A percentile compares a stretch with the other conserved stretches of the same genome.
phyloP scores from a whole-genome alignment of 2,113 vertebrate genomes.

The Apteryx mantelli region DNA sequence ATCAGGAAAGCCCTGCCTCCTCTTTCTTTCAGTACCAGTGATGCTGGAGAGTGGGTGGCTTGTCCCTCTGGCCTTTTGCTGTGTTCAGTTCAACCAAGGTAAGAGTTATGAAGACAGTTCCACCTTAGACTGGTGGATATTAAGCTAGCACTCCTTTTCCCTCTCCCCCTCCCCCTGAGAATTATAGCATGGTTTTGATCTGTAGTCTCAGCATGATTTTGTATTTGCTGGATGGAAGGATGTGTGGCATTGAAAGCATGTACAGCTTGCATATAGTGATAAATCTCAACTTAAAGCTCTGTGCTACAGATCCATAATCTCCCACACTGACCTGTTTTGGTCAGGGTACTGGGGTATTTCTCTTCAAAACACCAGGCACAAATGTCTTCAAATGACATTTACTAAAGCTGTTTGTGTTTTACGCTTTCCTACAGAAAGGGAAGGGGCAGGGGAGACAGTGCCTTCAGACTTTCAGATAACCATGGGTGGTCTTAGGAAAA shows the following conservation, averaged over 20 bases:
- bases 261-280: not conserved
- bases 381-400: not conserved
- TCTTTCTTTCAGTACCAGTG: not conserved
- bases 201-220: not conserved
- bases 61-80: not conserved
- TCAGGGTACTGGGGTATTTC: not conserved
- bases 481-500: not conserved
- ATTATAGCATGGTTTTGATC: not conserved
- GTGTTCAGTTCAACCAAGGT: not conserved
- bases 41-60: not conserved
- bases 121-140: not conserved
- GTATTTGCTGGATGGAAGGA: not conserved
- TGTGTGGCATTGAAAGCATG: not conserved
- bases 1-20: not conserved
- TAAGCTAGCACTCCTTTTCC: not conserved
- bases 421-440: not conserved
- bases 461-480: not conserved
- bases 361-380: not conserved
- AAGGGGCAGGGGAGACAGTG: not conserved
- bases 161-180: not conserved
- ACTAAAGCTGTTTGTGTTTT: not conserved
- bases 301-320: not conserved
- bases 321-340: not conserved
- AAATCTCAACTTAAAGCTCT: not conserved
- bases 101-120: not conserved